phyloP scores from a whole-genome alignment of 2,113 vertebrate genomes.

The Anser cygnoides region DNA sequence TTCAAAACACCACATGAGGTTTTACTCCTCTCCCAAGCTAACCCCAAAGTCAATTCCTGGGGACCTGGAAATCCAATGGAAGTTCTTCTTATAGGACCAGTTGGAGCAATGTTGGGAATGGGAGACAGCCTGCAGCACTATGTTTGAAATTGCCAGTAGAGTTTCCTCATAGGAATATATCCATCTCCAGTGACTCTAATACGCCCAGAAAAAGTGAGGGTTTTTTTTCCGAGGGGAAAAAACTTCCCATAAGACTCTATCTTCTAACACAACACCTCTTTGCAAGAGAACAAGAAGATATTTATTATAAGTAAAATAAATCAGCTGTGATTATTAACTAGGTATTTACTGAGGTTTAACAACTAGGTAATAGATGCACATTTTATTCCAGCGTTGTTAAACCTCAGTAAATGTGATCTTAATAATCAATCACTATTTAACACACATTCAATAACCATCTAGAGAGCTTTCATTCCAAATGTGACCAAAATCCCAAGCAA shows the following conservation, averaged over 20 bases:
- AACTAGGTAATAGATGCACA: conserved; percentile 16
- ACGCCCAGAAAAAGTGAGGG: not conserved
- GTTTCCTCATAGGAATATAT: not conserved
- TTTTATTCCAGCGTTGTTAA: conserved; percentile 48
- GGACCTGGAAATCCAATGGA: not conserved
- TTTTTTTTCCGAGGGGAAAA: not conserved
- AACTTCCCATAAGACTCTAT: not conserved
- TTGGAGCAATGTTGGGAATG: not conserved
- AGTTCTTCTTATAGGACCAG: not conserved
- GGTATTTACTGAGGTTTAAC: conserved; percentile 22
- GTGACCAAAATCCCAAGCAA: not conserved
- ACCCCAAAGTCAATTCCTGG: not conserved
- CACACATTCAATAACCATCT: not conserved
- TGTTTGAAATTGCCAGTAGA: not conserved
- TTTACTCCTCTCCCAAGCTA: not conserved
- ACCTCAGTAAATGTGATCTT: conserved; percentile 23
- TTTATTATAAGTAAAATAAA: conserved; percentile 40
- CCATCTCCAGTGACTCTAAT: not conserved
- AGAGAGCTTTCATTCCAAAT: not conserved
- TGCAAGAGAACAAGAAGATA: not conserved
- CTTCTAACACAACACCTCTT: not conserved
- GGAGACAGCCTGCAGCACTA: not conserved
- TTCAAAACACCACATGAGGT: conserved; percentile 5
- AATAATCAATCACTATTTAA: conserved; percentile 56
- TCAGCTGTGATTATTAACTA: conserved; percentile 3